Base-by-base conservation (phyloP, 2,113 vertebrate species). In the Equus przewalskii region DNA sequence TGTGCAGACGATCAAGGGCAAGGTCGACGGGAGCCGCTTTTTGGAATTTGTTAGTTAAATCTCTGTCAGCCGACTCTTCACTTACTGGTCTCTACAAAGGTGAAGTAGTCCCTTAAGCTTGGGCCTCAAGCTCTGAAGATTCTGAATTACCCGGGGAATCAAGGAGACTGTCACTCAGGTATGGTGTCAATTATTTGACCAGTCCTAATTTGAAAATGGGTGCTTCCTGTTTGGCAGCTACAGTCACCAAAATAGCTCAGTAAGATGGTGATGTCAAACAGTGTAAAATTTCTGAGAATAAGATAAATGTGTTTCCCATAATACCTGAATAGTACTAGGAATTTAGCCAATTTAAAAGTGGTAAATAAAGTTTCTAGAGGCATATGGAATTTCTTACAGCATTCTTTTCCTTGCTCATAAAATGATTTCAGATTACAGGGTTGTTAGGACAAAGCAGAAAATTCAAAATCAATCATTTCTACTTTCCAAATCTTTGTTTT, bases 1-100 rank as follows among this genome's bases (percentile, higher is more conserved):
- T 3, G 13, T 4, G 51, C 51, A 54, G 51, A 54, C 51, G 15
- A 3, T 54, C 12, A 75, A 26, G 41, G 41, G 16, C 22, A 46
- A 46, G 72, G 72, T 14, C 21, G 22, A 46, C 46, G 5, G 2
- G 14, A 70, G 41, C 44, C 0, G 28, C 58, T 30, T 30, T 30
- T 33, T 1, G 0, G 15, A 14, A 3, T 18, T 62, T 11, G 15
- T 14, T 11, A 30, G 41, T 9, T 6, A 56, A 16, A 1, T 5
- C 33, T 18, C 14, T 26, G 7, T 5, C 3, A 7, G 0, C 22
- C 8, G 49, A 2, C 41, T 6, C 51, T 19, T 24, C 30, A 1
- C 7, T 0, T 0, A 0, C 0, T 4, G 0, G 3, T 2, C 13
- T 21, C 24, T 8, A 3, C 7, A 0, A 1, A 0, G 0, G 2